Conservation (phyloP, 2,888 invertebrate genomes). For the Phalera bucephala region DNA sequence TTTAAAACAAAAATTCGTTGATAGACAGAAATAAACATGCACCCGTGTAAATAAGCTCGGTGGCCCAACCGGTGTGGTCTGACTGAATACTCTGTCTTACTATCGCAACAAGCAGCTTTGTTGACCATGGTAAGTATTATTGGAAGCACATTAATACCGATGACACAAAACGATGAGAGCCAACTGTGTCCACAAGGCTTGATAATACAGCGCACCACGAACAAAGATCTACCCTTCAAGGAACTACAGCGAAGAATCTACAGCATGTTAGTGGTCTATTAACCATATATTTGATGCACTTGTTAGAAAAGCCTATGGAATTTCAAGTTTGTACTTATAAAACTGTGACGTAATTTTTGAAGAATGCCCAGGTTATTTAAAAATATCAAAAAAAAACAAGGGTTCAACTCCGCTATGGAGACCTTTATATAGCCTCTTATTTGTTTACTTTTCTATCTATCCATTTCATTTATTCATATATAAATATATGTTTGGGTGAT, state of each 20-base stretch:
- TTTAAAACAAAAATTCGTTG: conserved; percentile 21
- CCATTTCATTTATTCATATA: no score
- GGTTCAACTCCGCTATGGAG: no score
- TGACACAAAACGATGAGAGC: conserved; percentile 78
- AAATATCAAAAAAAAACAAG: no score
- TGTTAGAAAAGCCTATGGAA: conserved; percentile 40
- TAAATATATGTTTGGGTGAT: no score
- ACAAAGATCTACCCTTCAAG: conserved; percentile 75
- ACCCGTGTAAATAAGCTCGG: conserved; percentile 12
- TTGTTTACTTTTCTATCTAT: no score
- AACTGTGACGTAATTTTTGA: no score
- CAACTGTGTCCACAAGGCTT: conserved; percentile 76
- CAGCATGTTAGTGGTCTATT: conserved; percentile 18
- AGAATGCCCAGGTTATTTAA: no score
- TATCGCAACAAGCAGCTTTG: conserved; percentile 70
- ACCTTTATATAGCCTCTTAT: no score
- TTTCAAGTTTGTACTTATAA: no score
- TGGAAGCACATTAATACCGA: conserved; percentile 77
- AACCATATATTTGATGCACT: conserved; percentile 49
- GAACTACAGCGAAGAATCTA: conserved; percentile 43
- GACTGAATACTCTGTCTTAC: conserved; percentile 59
- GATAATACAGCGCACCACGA: conserved; percentile 61
- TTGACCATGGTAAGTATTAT: conserved; percentile 71
- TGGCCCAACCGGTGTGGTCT: conserved; percentile 68
- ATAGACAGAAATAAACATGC: conserved; percentile 5